These are phyloP conservation scores for Pachliopta kotzebuea DNA, from an alignment of 2,888 invertebrate species.

Conservation along the genomic window DNA sequence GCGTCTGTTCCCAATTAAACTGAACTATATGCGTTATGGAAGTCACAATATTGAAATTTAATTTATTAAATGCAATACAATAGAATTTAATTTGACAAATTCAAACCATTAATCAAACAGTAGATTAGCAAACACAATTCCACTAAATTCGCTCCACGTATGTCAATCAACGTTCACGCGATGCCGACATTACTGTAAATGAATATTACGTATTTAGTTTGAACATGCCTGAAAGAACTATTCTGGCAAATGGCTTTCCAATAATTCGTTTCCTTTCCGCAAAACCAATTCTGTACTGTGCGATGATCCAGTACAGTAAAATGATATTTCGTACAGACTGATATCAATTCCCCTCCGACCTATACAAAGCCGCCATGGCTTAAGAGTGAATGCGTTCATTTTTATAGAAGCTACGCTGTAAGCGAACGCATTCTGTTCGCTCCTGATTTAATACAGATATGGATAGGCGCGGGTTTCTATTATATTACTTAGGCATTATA, in stretches of 20 bases:
- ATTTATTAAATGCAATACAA: background rate
- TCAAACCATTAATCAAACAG: constrained; percentile 19
- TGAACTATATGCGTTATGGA: background rate
- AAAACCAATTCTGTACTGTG: constrained; percentile 11
- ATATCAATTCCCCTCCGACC: constrained; percentile 73
- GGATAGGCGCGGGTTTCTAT: background rate
- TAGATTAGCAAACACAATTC: constrained; percentile 18
- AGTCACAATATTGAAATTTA: background rate
- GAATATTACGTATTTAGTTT: constrained; percentile 23
- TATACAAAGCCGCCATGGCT: constrained; percentile 41
- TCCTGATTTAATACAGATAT: background rate
- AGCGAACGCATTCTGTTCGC: constrained; percentile 9
- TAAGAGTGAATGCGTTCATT: constrained; percentile 21
- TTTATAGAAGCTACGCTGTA: constrained; percentile 8
- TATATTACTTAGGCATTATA: background rate
- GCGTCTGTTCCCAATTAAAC: background rate
- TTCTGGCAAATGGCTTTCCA: constrained; percentile 27
- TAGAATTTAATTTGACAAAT: constrained; percentile 18
- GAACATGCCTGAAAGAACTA: constrained; percentile 19
- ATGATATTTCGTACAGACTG: constrained; percentile 33
- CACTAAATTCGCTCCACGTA: constrained; percentile 13
- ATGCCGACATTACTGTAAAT: constrained; percentile 21
- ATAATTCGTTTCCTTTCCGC: constrained; percentile 24
- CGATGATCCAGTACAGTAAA: constrained; percentile 23
- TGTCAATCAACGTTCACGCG: constrained; percentile 27